Base-by-base conservation (phyloP, 2,113 vertebrate genomes). In the Hippocampus comes region DNA sequence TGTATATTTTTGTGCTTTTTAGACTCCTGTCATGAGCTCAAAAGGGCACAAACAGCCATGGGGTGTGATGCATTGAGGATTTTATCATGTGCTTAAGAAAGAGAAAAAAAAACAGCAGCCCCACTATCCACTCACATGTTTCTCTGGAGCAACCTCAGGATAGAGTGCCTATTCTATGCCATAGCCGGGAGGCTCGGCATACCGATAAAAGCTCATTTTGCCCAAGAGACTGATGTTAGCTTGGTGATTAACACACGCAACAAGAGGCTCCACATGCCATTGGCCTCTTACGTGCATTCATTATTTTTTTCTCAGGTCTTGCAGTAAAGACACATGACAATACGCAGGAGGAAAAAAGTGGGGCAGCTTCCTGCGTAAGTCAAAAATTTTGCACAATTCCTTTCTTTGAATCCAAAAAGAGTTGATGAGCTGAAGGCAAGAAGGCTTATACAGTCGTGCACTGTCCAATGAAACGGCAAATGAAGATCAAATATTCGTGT, bases 121-220 rank as follows among this genome's bases (percentile, higher is more conserved):
- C 48, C 57, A 70, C 51, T 86, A 80, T 83, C 8, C 18, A 73
- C 46, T 74, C 34, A 71, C 55, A 86, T 74, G 49, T 74, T 77
- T 53, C 27, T 70, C 57, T 46, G 30, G 43, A 65, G 60, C 67
- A 75, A 60, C 14, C 12, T 69, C 38, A 34, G 14, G 23, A 66
- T 66, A n/a, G 27, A 66, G 64, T 18, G 64, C 14, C 23, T 48
- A 15, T 60, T 60, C 15, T 4, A 60, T 60, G 21, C 42, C 51
- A 20, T 8, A 20, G 51, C 51, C 42, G 11, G 21, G 21, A 42
- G 20, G 10, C 0, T 43, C 11, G 38, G 21, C 15, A 14, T 48
- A 48, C 48, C n/a, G 23, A 66, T 66, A 46, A 66, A 65, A 66
- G 7, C 41, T 48, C 42, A 66, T 66, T 66, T 27, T 23, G 64